phyloP scores from a whole-genome alignment of 2,113 vertebrate genomes.

The Apaloderma vittatum region DNA sequence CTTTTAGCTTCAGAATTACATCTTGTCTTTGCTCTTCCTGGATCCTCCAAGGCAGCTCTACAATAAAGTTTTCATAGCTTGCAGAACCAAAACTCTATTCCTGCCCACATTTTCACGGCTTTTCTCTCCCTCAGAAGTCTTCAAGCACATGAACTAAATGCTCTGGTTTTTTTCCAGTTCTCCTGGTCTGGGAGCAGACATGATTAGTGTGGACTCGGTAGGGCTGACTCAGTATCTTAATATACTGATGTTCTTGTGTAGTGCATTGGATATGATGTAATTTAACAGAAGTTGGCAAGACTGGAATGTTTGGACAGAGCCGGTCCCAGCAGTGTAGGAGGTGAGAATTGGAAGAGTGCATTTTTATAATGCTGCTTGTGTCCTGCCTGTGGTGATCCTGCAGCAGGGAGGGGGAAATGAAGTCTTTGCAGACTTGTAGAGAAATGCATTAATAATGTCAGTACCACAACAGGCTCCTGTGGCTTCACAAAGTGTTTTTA shows the following conservation, averaged over 20 bases:
- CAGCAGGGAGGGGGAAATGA: neutral
- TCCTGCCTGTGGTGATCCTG: neutral
- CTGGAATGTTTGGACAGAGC: conserved; percentile 11
- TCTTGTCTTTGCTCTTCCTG: neutral
- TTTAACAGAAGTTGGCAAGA: conserved; percentile 18
- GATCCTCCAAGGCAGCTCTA: neutral
- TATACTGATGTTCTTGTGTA: conserved; percentile 25
- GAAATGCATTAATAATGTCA: neutral
- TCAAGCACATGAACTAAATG: neutral
- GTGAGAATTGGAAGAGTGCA: neutral
- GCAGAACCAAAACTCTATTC: neutral
- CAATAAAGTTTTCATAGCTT: neutral
- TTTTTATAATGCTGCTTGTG: conserved; percentile 11
- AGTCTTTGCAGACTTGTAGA: conserved; percentile 1
- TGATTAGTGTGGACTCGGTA: neutral
- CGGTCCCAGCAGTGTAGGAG: neutral
- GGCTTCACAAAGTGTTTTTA: neutral
- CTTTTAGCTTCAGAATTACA: neutral
- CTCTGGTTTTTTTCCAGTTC: neutral
- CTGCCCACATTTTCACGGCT: neutral
- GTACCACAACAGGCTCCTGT: neutral
- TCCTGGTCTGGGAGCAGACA: conserved; percentile 1
- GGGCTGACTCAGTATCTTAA: conserved; percentile 11
- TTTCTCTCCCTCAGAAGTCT: neutral
- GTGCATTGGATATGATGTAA: neutral